Base-by-base conservation (phyloP, 1,140 invertebrate species). In the Apis cerana region DNA sequence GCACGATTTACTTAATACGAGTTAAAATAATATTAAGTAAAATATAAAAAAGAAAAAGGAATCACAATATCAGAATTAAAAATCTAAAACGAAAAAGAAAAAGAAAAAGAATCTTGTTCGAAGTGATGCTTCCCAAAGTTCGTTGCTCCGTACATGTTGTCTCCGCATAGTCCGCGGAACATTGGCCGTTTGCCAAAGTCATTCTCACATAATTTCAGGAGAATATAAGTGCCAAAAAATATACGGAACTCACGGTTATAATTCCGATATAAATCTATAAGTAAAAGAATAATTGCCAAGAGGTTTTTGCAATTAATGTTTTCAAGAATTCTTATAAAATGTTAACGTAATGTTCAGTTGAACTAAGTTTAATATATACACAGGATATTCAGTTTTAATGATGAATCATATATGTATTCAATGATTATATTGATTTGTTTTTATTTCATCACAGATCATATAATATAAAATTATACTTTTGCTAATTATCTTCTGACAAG, bases 131-230 rank as follows among this genome's bases (percentile, higher is more conserved):
- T 80, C 23, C 78, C 54, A 85, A 88, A 88, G 87, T 88, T 88
- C 87, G 86, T 88, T 88, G 87, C 86, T 78, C 86, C 80, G 84
- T 88, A 83, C 76, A 78, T 82, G 87, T 82, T 88, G 86, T 88
- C 86, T 76, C 80, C 80, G 86, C 77, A 62, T 80, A 83, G 82
- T 85, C 87, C 86, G 69, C 56, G 82, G 82, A 69, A 82, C 75
- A 50, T 79, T 89, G 88, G 88, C 76, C 21, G 61, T 50, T 59
- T 80, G 88, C 88, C 87, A 89, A 84, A 88, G 87, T 88, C 87
- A 89, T 89, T 88, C 87, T 89, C 88, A 84, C 87, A 88, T 89
- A 86, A 89, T 89, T 89, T 78, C 84, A 59, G 62, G 71, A n/a
- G 84, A 75, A 74, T 78, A 88, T 64, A 75, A 85, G 76, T 50